Evolutionary conservation across 23 tunicate species (phyloP), one percentile per base, ranked within the genome.

Genomic region (Ascidia mentula): DNA sequence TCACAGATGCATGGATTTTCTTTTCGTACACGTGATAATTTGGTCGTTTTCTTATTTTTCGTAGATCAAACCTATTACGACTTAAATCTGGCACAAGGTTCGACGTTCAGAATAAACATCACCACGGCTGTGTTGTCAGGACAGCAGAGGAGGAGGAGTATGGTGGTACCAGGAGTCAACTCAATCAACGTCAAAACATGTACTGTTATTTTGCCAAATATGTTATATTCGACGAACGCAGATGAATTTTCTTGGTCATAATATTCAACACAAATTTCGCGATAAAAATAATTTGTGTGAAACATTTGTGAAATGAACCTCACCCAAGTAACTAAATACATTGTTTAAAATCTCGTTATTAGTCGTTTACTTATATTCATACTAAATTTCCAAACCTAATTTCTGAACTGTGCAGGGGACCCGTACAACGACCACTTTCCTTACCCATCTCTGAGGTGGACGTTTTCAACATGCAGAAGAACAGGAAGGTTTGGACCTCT

Each of bases 401-500:
- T n/a, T n/a, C n/a, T n/a, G n/a, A n/a, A n/a, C n/a, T 53, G 22
- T 24, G n/a, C 38, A 84, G 88, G 95, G 95, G 70, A 84, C 74
- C 91, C 96, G 13, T 95, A 85, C 79, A 73, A 85, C 40, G 84
- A 80, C 1, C 99, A 95, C 45, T 82, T 76, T 22, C 40, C 76
- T 22, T 89, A 85, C 74, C 77, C 84, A 0, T 42, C 88, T 24
- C 86, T 95, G 13, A 31, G 65, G n/a, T 95, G 99, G 99, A 81
- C 60, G 35, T 89, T 95, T 32, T 37, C 85, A 18, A 74, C 88
- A 34, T 95, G 99, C 60, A 84, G 88, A 12, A 69, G 65, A 31
- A 60, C 35, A 0, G 99, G 99, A 7, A 73, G 99, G 36, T 38
- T 82, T 36, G 99, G 99, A 22, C 99, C 99, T 8, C 82, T 34